Evolutionary conservation across 2,113 vertebrate species (phyloP).

Genomic region (Phyllostomus hastatus): DNA sequence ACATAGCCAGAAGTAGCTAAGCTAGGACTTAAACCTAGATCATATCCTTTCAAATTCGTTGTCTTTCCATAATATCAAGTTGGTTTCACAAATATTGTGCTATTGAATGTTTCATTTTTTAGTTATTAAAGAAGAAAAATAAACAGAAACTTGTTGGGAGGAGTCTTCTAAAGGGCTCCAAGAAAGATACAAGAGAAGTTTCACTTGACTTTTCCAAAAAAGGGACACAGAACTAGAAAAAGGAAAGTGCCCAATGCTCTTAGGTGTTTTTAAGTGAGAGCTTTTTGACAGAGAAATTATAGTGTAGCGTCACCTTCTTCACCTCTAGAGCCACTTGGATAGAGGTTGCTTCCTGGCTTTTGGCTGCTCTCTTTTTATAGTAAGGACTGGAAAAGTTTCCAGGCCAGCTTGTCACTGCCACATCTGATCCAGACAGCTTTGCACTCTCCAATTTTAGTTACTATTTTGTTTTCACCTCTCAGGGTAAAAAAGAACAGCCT

Average conservation of each 20-base stretch:
- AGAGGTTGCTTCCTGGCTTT: background rate
- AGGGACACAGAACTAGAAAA: background rate
- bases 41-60: background rate
- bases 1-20: background rate
- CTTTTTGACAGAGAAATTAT: slow-evolving; percentile 25
- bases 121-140: background rate
- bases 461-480: slow-evolving; percentile 75
- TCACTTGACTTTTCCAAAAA: background rate
- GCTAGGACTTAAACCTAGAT: background rate
- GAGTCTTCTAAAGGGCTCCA: background rate
- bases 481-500: slow-evolving; percentile 73
- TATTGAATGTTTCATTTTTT: background rate
- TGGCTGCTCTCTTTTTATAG: background rate
- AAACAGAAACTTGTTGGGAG: background rate
- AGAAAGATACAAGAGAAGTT: background rate
- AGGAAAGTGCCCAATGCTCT: background rate
- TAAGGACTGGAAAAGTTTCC: slow-evolving; percentile 36
- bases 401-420: background rate
- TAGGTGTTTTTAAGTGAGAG: background rate
- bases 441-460: slow-evolving; percentile 51
- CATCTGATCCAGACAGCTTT: slow-evolving; percentile 58
- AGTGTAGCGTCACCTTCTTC: background rate
- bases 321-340: background rate
- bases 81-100: background rate
- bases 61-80: background rate